phyloP scores from a whole-genome alignment of 1,140 invertebrate species.

The Lamellibrachia luymesi region DNA sequence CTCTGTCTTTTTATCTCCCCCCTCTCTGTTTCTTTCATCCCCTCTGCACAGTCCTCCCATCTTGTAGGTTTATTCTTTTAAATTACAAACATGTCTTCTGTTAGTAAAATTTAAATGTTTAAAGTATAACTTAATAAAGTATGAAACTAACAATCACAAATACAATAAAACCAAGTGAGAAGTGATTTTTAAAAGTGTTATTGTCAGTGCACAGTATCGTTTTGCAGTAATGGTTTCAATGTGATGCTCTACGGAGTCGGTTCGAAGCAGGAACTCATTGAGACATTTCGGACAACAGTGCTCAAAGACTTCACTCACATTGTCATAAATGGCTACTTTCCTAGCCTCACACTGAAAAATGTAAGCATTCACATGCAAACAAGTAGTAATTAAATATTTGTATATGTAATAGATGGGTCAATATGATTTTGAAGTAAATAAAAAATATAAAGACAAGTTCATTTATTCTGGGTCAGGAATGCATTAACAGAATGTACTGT shows the following conservation, averaged over 20 bases:
- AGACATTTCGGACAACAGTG: slow-evolving; percentile 71
- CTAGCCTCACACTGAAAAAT: slow-evolving; percentile 81
- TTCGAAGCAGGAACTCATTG: slow-evolving; percentile 78
- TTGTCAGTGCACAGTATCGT: not conserved
- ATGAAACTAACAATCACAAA: no score
- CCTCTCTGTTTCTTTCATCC: no score
- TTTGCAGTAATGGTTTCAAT: slow-evolving; percentile 79
- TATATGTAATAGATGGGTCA: not conserved
- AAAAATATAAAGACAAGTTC: no score
- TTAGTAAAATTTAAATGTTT: slow-evolving; percentile 28
- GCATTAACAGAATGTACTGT: no score
- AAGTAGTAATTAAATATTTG: not conserved
- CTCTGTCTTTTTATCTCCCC: no score
- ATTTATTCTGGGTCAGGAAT: no score
- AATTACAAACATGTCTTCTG: not conserved
- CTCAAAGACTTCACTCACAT: slow-evolving; percentile 69
- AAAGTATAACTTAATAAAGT: no score
- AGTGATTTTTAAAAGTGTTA: no score
- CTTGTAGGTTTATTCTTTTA: not conserved
- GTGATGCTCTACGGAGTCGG: slow-evolving; percentile 85
- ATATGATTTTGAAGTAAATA: no score
- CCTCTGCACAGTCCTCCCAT: not conserved
- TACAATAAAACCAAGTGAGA: no score
- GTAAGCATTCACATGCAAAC: slow-evolving; percentile 52
- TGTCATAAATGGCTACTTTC: slow-evolving; percentile 89